These are phyloP conservation scores for Bhutanitis thaidina DNA, from an alignment of 2,888 invertebrate genomes.

Conservation along the genomic window DNA sequence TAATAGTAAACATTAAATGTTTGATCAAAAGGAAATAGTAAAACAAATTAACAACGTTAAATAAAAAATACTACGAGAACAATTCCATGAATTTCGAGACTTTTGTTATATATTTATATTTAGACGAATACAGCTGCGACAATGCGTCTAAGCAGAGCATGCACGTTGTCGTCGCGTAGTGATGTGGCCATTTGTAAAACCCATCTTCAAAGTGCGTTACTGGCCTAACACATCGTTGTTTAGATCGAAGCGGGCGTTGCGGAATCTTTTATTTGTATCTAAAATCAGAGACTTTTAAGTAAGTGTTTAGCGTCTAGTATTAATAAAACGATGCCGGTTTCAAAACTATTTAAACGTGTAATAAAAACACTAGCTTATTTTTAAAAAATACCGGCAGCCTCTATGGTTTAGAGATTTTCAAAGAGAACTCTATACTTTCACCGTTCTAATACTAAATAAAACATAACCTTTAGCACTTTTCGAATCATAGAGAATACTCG, in stretches of 20 bases:
- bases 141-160: slow-evolving; percentile 38
- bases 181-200: slow-evolving; percentile 60
- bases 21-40: neutral
- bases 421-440: no score
- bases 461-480: no score
- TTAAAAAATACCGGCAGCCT: no score
- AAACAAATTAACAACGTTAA: neutral
- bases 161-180: slow-evolving; percentile 47
- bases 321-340: slow-evolving; percentile 11
- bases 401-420: no score
- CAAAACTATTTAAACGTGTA: slow-evolving; percentile 22
- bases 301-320: slow-evolving; percentile 26
- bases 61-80: neutral
- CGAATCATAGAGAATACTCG: no score
- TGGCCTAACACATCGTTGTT: slow-evolving; percentile 51
- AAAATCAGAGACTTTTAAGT: slow-evolving; percentile 54
- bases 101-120: slow-evolving; percentile 36
- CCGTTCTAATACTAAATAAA: no score
- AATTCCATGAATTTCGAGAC: slow-evolving; percentile 20
- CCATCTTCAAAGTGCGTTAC: slow-evolving; percentile 63
- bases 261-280: slow-evolving; percentile 49
- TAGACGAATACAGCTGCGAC: slow-evolving; percentile 56
- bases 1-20: no score
- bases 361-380: no score
- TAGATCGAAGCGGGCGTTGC: slow-evolving; percentile 48